Conservation (phyloP, 2,113 vertebrate genomes). For the Dissostichus mawsoni region DNA sequence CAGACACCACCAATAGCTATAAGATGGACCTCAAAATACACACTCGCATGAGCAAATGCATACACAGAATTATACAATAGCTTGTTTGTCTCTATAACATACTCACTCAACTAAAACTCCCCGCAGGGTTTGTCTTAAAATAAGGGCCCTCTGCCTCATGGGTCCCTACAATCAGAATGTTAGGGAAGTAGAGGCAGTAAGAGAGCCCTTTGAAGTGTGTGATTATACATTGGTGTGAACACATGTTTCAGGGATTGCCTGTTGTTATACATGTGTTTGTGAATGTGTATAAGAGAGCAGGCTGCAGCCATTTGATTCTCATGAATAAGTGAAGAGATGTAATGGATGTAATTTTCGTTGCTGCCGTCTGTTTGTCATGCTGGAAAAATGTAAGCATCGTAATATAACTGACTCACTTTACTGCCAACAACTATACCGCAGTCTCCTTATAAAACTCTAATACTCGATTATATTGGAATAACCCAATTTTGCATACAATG, state of each 20-base stretch:
- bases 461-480: conserved; percentile 11
- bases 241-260: conserved; percentile 7
- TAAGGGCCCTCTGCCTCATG: neutral
- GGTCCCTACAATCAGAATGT: conserved; percentile 19
- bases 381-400: conserved; percentile 35
- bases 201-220: conserved; percentile 33
- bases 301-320: conserved; percentile 42
- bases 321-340: conserved; percentile 65
- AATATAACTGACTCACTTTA: conserved; percentile 46
- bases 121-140: neutral
- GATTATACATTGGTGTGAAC: neutral
- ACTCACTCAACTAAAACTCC: neutral
- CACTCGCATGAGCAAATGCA: neutral
- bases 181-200: conserved; percentile 16
- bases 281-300: conserved; percentile 6
- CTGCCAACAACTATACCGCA: conserved; percentile 25
- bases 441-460: conserved; percentile 28
- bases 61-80: conserved; percentile 16
- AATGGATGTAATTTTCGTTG: conserved; percentile 50
- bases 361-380: conserved; percentile 49
- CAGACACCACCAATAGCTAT: neutral
- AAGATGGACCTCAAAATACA: neutral
- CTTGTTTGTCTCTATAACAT: neutral
- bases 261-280: conserved; percentile 7
- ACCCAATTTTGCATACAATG: neutral